phyloP scores from a whole-genome alignment of 2,888 invertebrate genomes.

The Monopis laevigella region DNA sequence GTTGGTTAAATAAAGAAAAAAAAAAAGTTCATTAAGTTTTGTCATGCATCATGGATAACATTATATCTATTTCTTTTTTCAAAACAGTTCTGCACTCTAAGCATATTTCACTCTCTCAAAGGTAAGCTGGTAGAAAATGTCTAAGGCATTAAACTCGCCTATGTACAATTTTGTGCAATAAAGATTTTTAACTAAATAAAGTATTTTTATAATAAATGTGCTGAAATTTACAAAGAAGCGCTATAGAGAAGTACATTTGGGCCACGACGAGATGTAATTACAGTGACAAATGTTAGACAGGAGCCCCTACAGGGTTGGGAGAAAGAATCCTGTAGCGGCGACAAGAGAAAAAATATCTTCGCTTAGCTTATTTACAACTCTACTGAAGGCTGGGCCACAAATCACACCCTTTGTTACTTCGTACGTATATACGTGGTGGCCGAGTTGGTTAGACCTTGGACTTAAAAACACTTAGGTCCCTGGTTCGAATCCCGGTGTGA shows the following conservation, averaged over 20 bases:
- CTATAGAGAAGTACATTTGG: conserved; percentile 6
- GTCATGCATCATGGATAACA: too few species aligned
- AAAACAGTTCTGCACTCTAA: too few species aligned
- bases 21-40: too few species aligned
- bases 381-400: not conserved
- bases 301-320: not conserved
- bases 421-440: not conserved
- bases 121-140: too few species aligned
- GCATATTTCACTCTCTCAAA: too few species aligned
- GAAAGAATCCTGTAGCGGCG: not conserved
- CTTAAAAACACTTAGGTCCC: too few species aligned
- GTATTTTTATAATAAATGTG: conserved; percentile 8
- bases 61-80: too few species aligned
- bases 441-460: too few species aligned
- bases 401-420: not conserved
- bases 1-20: too few species aligned
- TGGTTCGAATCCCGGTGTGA: too few species aligned
- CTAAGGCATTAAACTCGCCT: too few species aligned
- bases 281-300: conserved; percentile 10
- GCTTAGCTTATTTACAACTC: not conserved
- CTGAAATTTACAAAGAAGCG: conserved; percentile 7
- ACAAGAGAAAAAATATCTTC: conserved; percentile 6
- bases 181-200: not conserved
- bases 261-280: conserved; percentile 7
- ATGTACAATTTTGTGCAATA: too few species aligned